Base-by-base conservation (phyloP, 2,797 vertebrate species). In the Diceros bicornis region DNA sequence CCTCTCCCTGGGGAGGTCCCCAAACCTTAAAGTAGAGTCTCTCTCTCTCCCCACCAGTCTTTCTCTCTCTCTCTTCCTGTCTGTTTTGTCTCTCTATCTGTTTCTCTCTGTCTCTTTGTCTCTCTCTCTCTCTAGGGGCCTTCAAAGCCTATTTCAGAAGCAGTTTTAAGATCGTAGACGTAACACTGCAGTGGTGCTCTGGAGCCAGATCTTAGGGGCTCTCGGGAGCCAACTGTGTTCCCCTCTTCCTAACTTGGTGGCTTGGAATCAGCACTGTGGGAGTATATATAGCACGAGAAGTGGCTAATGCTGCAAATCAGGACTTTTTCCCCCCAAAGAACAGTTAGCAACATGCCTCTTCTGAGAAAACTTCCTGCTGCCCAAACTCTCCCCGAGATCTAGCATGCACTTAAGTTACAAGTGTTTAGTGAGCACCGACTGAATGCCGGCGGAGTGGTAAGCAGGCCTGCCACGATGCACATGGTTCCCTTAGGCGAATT, bases 381-480 rank as follows among this genome's bases (percentile, higher is more conserved):
- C n/a, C 66, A 34, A 37, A 10, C 78, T 4, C 10, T 75, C n/a
- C 82, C 59, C 57, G 7, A 57, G 41, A 18, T 29, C 82, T 47
- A 69, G 61, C 17, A 3, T 10, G 41, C 32, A 25, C 32, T 27
- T 55, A 8, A 17, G 16, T 1, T 14, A 47, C 55, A 16, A 82
- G n/a, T 32, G 4, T 68, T 94, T 55, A 55, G 59, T n/a, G 14
- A 77, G 32, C 1, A 7, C 52, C 32, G 23, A 1, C 72, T n/a
- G 41, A 84, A 71, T 18, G 69, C 27, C 1, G 2, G 62, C 47
- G 29, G 20, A 10, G 55, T 8, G 41, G 55, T 1, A 8, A 78
- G 83, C 7, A 6, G 17, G 47, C 5, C 18, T 32, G 57, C 21
- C 27, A 2, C 6, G 2, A n/a, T 6, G 64, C 44, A 0, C 3